Evolutionary conservation across 2,797 vertebrate species (phyloP), one percentile per base, ranked within the genome.

Genomic region (Rachycentron canadum): DNA sequence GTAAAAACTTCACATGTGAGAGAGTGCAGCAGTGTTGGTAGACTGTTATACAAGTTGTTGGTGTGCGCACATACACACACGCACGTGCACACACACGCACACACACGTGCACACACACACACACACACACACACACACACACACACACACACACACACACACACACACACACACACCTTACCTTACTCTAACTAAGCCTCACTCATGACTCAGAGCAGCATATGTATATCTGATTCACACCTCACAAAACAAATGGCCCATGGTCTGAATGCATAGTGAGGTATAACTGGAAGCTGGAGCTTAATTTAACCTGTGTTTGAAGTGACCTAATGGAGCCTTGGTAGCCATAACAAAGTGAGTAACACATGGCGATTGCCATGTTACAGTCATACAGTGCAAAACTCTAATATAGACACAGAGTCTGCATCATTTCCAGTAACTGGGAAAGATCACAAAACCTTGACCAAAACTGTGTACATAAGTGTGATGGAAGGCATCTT

Each of bases 321-420:
- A 72, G 60, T 82, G 75, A 86, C 77, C 77, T 86, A 78, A 87
- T 81, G 82, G 53, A 76, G 76, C 57, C 63, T 59, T 53, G 40
- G 73, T 68, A 82, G 53, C 59, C 49, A 65, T 72, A 73, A 78
- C 66, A 82, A n/a, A 76, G 41, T 61, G 60, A 82, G 58, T 55
- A 82, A 85, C 26, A 69, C 53, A 38, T 70, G 58, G 69, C 34
- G 32, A 77, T 38, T 69, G 32, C 52, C 57, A 78, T 81, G 56
- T 62, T 70, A 28, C 30, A 64, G 68, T 78, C 76, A 75, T 41
- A 60, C 9, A 79, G 28, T 36, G 32, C 12, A 47, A 45, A 21
- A 32, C 62, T 69, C 11, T 34, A 21, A n/a, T 63, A 59, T n/a
- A 62, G 30, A n/a, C 7, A 62, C 55, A 60, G 5, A 34, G 32